Percentiles rank a stretch among this genome's conserved stretches.
These are phyloP conservation scores for Simalia tracyae DNA, from an alignment of 2,797 vertebrate genomes.

Conservation along the genomic window DNA sequence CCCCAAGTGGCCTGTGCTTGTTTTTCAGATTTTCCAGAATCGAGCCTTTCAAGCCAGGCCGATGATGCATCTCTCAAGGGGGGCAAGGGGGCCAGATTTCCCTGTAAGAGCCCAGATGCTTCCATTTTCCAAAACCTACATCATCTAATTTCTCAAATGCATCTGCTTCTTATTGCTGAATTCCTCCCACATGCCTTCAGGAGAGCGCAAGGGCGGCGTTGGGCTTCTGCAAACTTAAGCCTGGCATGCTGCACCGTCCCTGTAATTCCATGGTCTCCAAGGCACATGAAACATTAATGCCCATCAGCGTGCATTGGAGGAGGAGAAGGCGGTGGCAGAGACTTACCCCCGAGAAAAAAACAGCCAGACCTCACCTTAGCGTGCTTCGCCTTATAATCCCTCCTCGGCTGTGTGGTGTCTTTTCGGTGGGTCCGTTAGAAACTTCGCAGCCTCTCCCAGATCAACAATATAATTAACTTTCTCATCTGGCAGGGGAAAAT, in stretches of 20 bases:
- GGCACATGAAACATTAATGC: not conserved
- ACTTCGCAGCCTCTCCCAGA: not conserved
- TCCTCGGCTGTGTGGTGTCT: not conserved
- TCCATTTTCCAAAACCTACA: no score
- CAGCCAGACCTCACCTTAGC: fast-evolving
- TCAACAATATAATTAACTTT: not conserved
- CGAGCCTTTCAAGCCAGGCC: not conserved
- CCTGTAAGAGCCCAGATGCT: not conserved
- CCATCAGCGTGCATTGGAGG: not conserved
- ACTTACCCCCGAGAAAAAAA: fast-evolving
- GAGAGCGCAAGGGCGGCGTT: not conserved
- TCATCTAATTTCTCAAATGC: not conserved
- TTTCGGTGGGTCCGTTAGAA: not conserved
- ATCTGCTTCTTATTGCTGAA: not conserved
- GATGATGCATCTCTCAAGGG: not conserved
- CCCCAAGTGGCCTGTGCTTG: not conserved
- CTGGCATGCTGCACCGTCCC: not conserved
- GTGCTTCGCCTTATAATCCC: not conserved
- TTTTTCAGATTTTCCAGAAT: no score
- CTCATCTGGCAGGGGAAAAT: not conserved
- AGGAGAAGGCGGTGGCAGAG: fast-evolving
- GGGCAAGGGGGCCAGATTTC: not conserved
- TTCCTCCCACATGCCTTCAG: not conserved
- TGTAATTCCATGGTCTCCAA: not conserved
- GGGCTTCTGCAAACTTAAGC: no score